Base-by-base conservation (phyloP, 2,797 vertebrate species). In the Phataginus tetradactyla region DNA sequence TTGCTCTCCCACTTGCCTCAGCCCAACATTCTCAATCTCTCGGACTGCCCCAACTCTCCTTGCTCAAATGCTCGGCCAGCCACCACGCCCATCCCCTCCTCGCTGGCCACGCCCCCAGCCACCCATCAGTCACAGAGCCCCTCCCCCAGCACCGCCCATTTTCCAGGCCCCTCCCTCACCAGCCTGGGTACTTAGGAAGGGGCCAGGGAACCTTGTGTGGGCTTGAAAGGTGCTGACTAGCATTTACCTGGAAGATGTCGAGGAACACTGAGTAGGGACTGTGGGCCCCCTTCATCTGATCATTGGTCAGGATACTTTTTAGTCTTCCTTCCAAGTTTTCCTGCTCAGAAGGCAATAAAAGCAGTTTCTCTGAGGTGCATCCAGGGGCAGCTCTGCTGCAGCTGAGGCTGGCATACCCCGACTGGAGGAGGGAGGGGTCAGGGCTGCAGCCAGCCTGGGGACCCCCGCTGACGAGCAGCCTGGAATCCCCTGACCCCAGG, bases 261-360 rank as follows among this genome's bases (percentile, higher is more conserved):
- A 69, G 34, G 77, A 90, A 59, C 3, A 3, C 18, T 20, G 3
- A 5, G 37, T 0, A 1, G 63, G 37, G 5, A 59, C 29, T 20
- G 14, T 18, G 13, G 7, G 21, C 51, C 37, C 9, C 29, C 3
- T 15, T 5, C 7, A 14, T 49, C 37, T 3, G 10, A 6, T 80
- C 75, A 20, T 9, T 21, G 29, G 3, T 29, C 61, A 90, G 37
- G 51, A 80, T 23, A 1, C 27, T 27, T 6, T 34, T 17, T 8
- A 80, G 51, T 14, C 0, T 0, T 1, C 14, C 2, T 27, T 34
- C 8, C 75, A 80, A 9, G 14, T 6, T 3, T 42, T 57, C 23
- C 88, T 90, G 75, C 37, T 39, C 75, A 49, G 63, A 49, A 90
- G 55, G 69, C 37, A 14, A 5, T 45, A 27, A 69, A 69, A 59